Percentiles rank a stretch among this genome's conserved stretches.
These are phyloP conservation scores for Drosophila barbarae DNA, from an alignment of 2,888 invertebrate genomes.

Conservation along the genomic window DNA sequence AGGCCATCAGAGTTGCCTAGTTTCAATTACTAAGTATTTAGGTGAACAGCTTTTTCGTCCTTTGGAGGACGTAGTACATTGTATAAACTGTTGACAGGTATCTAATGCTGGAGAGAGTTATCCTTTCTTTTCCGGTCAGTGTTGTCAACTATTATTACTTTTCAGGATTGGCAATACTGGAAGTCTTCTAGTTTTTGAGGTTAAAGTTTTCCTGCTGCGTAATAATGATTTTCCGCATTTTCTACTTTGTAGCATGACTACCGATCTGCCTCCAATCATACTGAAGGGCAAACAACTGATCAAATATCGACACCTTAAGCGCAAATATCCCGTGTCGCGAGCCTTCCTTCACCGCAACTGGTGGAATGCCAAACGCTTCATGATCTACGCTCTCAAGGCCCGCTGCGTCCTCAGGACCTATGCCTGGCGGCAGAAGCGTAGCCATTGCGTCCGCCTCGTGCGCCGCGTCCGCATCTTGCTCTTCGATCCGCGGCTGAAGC, in stretches of 20 bases:
- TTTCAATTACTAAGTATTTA: background rate
- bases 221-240: constrained; percentile 7
- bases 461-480: constrained; percentile 62
- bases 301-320: constrained; percentile 61
- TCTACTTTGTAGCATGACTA: constrained; percentile 47
- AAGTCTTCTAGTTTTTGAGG: background rate
- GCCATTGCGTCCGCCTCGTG: constrained; percentile 59
- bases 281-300: constrained; percentile 56
- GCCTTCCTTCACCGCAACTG: constrained; percentile 68
- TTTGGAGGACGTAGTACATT: background rate
- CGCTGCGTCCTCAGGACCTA: constrained; percentile 69
- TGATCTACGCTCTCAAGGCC: constrained; percentile 68
- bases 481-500: constrained; percentile 70
- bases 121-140: constrained; percentile 9
- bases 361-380: constrained; percentile 67
- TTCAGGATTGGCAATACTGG: background rate
- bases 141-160: constrained; percentile 2
- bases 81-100: background rate
- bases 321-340: constrained; percentile 72
- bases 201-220: constrained; percentile 2
- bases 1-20: constrained; percentile 35
- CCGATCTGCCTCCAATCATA: constrained; percentile 49
- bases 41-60: background rate
- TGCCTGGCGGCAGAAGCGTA: constrained; percentile 59
- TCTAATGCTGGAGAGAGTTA: background rate